Percentiles rank a stretch among this genome's conserved stretches.
phyloP scores from a whole-genome alignment of 1,140 invertebrate species.

The Thaumatotibia leucotreta region DNA sequence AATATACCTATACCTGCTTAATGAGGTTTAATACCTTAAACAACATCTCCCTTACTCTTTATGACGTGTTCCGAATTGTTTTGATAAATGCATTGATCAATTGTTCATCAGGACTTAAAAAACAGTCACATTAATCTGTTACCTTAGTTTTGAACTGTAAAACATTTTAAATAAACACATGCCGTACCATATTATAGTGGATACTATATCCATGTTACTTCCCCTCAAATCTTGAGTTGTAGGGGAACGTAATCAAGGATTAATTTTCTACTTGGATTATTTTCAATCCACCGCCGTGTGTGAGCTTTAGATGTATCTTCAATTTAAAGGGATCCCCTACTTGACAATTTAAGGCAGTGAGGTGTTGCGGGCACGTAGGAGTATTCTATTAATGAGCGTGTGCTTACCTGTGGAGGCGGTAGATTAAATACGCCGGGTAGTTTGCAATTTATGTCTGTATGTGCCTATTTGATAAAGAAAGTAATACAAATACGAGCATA shows the following conservation, averaged over 20 bases:
- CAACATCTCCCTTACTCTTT: no score
- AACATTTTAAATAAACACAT: no score
- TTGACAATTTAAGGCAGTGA: constrained; percentile 21
- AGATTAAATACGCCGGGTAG: constrained; percentile 25
- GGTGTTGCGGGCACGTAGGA: background rate
- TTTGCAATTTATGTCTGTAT: background rate
- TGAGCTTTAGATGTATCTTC: constrained; percentile 58
- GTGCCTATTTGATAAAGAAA: no score
- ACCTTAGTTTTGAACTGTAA: no score
- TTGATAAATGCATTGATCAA: no score
- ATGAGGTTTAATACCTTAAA: no score
- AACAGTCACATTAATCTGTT: no score
- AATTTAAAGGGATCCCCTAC: constrained; percentile 52
- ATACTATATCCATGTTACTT: constrained; percentile 20
- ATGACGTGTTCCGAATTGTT: no score
- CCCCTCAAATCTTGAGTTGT: constrained; percentile 45
- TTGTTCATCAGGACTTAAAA: no score
- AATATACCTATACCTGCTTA: no score
- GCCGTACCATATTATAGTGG: background rate
- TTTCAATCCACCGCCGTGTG: constrained; percentile 68
- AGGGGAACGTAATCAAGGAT: constrained; percentile 70
- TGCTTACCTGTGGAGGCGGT: constrained; percentile 1
- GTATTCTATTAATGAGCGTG: constrained; percentile 4
- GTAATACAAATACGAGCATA: no score
- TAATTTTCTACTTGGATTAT: constrained; percentile 75